These are phyloP conservation scores for Sericinus montela DNA, from an alignment of 2,888 invertebrate species.

Conservation along the genomic window DNA sequence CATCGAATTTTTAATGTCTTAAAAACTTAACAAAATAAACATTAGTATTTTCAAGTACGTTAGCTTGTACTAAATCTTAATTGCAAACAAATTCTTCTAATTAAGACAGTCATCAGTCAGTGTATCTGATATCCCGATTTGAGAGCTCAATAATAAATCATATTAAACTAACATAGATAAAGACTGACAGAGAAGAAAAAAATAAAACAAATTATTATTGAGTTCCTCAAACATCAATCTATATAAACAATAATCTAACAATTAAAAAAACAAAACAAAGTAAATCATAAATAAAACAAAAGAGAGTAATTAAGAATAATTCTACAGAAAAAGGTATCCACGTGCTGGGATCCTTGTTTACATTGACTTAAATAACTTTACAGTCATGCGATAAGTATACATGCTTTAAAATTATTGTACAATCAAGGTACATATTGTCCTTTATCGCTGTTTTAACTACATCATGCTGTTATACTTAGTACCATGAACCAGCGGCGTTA, in stretches of 20 bases:
- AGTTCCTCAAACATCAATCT: constrained; percentile 7
- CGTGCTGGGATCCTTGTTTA: neutral
- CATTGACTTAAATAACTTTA: neutral
- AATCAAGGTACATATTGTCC: neutral
- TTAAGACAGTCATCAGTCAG: neutral
- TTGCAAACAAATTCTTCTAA: neutral
- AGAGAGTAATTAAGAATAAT: neutral
- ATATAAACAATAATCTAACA: constrained; percentile 1
- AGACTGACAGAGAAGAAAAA: neutral
- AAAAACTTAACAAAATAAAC: neutral
- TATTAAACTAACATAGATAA: neutral
- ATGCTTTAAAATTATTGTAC: neutral
- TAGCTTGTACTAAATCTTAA: neutral
- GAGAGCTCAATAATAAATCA: neutral
- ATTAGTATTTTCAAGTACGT: neutral
- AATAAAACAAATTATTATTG: neutral
- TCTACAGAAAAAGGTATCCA: neutral
- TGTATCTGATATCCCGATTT: neutral
- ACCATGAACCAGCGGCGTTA: neutral
- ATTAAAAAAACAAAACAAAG: constrained; percentile 3
- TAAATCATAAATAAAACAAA: neutral
- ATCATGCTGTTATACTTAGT: neutral
- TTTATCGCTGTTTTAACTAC: neutral
- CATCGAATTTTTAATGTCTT: neutral
- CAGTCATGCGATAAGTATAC: constrained; percentile 7